Percentiles rank a stretch among this genome's conserved stretches.
Evolutionary conservation across 2,797 vertebrate species (phyloP).

Genomic region (Hirundo rustica): DNA sequence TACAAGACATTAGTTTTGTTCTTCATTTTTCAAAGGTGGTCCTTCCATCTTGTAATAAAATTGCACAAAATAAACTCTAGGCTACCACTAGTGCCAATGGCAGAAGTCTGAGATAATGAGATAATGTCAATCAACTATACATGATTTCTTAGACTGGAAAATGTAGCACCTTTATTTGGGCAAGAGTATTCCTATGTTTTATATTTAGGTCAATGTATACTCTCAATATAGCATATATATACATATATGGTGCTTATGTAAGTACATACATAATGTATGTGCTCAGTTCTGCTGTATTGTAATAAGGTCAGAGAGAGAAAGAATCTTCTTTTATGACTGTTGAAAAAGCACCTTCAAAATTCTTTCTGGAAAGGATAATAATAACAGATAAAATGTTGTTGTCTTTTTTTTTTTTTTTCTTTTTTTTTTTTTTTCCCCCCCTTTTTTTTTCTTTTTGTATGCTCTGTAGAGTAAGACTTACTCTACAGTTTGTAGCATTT

Average conservation of each 20-base stretch:
- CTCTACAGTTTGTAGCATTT: not conserved
- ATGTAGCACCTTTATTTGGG: not conserved
- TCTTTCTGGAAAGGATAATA: not conserved
- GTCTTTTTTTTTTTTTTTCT: too few species aligned
- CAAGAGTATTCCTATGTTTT: not conserved
- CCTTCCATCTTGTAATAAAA: not conserved
- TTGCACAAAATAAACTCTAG: not conserved
- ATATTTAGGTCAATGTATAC: not conserved
- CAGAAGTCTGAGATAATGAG: not conserved
- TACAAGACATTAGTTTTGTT: not conserved
- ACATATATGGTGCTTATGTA: not conserved
- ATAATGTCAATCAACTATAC: not conserved
- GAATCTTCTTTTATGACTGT: not conserved
- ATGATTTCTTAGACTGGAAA: not conserved
- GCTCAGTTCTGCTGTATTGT: not conserved
- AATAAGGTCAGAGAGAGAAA: not conserved
- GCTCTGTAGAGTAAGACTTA: not conserved
- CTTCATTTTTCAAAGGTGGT: not conserved
- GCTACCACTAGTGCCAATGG: not conserved
- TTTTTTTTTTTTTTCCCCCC: too few species aligned
- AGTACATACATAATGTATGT: not conserved
- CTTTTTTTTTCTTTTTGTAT: not conserved
- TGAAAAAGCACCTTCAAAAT: not conserved
- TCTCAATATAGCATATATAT: not conserved
- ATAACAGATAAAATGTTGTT: not conserved